These are phyloP conservation scores for Polydrusus cervinus DNA, from an alignment of 2,888 invertebrate species.

Conservation along the genomic window DNA sequence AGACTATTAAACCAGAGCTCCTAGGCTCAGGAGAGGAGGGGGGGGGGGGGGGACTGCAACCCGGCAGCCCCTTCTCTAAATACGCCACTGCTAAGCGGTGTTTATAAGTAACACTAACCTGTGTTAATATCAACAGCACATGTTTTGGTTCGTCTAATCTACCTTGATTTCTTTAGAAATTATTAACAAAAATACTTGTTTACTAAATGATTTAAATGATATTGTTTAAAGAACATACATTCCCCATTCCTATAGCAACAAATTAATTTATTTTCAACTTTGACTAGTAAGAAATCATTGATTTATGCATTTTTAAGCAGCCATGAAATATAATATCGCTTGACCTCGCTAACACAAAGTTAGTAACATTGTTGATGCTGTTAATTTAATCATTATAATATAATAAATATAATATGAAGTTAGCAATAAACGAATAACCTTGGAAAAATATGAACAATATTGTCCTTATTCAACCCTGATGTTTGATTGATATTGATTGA, in stretches of 20 bases:
- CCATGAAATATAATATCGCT: slow-evolving; percentile 38
- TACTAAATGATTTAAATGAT: too few relatives aligned
- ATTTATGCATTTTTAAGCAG: slow-evolving; percentile 39
- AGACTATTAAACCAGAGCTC: too few relatives aligned
- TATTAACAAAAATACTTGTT: too few relatives aligned
- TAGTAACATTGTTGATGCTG: slow-evolving; percentile 34
- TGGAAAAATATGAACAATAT: slow-evolving; percentile 21
- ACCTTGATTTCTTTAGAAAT: too few relatives aligned
- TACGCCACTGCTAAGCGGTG: too few relatives aligned
- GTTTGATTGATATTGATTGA: slow-evolving; percentile 16
- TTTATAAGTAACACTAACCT: too few relatives aligned
- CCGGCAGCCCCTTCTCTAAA: too few relatives aligned
- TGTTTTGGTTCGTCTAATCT: too few relatives aligned
- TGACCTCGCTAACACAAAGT: slow-evolving; percentile 42
- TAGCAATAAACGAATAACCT: slow-evolving; percentile 23
- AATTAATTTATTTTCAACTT: slow-evolving; percentile 34
- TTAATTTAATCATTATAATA: slow-evolving; percentile 44
- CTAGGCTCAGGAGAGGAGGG: too few relatives aligned
- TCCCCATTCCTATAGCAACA: neutral
- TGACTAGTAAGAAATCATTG: slow-evolving; percentile 33
- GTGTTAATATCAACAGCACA: too few relatives aligned
- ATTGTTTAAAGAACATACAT: neutral
- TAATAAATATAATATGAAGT: slow-evolving; percentile 30
- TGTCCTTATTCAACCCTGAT: slow-evolving; percentile 2
- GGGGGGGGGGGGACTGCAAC: too few relatives aligned